Base-by-base conservation (phyloP, 2,113 vertebrate species). In the Columbina picui region DNA sequence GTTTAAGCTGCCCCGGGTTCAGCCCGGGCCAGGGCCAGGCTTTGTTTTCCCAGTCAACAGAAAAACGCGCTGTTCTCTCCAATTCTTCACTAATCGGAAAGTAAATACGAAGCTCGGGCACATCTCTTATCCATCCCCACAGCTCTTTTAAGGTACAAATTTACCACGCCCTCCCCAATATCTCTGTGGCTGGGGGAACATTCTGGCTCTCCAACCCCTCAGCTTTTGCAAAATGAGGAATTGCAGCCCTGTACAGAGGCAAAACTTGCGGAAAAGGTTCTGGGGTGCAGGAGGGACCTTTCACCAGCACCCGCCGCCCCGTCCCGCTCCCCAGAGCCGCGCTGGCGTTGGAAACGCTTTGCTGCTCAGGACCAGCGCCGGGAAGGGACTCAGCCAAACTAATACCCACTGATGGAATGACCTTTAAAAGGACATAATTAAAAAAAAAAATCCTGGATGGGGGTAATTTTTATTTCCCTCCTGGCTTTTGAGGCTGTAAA, bases 41-140 rank as follows among this genome's bases (percentile, higher is more conserved):
- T 93, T 45, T 69, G 71, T 78, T 82, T 88, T 71, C 90, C 43
- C 39, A 88, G 87, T 78, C 70, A 78, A 88, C 75, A 91, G 45
- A 84, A 91, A 45, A 90, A 78, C 20, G 36, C 9, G 0, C 56
- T 86, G 87, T 89, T 91, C 90, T 30, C n/a, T 90, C 93, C 93
- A 91, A 70, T 85, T 91, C 90, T 85, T 34, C 41, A 2, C 84
- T 86, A 89, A 96, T 96, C 94, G 92, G 45, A 73, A 84, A 85
- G 93, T 7, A 88, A 96, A 94, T 45, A 94, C 4, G 2, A 23
- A 82, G 41, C 67, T 22, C 0, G 29, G 89, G 59, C 78, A 84
- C 63, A 38, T 84, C 90, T 78, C 55, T 63, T 38, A 63, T 60
- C 90, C 82, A 21, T 67, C 59, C 70, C 67, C 32, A n/a, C 75